Percentiles rank a stretch among this genome's conserved stretches.
Evolutionary conservation across 1,140 invertebrate species (phyloP).

Genomic region (Zophobas morio): DNA sequence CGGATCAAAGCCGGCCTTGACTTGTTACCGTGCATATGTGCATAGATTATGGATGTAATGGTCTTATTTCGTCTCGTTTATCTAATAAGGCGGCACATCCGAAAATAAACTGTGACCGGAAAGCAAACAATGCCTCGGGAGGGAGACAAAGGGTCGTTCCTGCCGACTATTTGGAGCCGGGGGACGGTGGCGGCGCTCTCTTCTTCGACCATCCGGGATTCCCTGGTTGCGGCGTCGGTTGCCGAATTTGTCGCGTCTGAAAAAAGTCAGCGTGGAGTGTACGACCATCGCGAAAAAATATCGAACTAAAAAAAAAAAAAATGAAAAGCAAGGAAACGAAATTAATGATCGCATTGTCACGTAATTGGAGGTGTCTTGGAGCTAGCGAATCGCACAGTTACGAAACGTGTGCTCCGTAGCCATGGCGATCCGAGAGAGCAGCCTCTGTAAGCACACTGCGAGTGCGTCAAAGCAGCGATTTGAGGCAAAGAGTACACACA

Average conservation of each 20-base stretch:
- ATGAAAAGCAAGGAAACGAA: too few relatives aligned
- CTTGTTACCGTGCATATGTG: constrained; percentile 26
- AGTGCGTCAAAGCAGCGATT: constrained; percentile 51
- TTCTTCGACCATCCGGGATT: not conserved
- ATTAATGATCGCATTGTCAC: too few relatives aligned
- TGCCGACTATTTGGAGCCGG: not conserved
- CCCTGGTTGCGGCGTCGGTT: too few relatives aligned
- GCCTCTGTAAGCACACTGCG: constrained; percentile 42
- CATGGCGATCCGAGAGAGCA: constrained; percentile 51
- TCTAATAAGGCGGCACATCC: constrained; percentile 5
- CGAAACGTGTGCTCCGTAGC: constrained; percentile 39
- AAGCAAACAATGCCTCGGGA: not conserved
- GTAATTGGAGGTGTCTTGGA: too few relatives aligned
- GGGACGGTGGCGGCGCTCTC: not conserved
- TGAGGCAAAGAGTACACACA: constrained; percentile 48
- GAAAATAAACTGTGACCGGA: not conserved
- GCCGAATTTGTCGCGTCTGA: too few relatives aligned
- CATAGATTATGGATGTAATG: constrained; percentile 19
- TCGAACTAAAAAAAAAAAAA: too few relatives aligned
- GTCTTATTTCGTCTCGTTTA: constrained; percentile 35
- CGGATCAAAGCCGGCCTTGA: constrained; percentile 29
- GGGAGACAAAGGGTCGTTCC: not conserved
- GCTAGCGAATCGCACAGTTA: not conserved
- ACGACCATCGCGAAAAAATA: too few relatives aligned
- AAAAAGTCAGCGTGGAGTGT: too few relatives aligned